Base-by-base conservation (phyloP, 2,888 invertebrate genomes). In the Cetonia aurata region DNA sequence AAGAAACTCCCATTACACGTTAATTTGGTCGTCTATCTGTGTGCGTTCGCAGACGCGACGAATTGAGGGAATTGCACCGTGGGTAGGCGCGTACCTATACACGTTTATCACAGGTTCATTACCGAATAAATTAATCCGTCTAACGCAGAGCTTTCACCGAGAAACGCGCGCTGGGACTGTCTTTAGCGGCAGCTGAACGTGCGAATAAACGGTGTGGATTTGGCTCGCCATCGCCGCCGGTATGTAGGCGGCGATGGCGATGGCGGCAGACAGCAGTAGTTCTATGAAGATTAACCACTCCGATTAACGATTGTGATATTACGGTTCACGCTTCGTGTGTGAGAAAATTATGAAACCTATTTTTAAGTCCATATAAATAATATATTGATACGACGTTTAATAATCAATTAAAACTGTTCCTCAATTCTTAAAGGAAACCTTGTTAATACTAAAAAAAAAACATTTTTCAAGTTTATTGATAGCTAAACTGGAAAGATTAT, bases 301-400 rank as follows among this genome's bases (percentile, higher is more conserved):
- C 46, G 60, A 46, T 56, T 10, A 60, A 60, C 60, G 46, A 13
- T 10, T 4, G 46, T 31, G 48, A 60, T 60, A 60, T 60, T 31
- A 48, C 33, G 9, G 31, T 44, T 44, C 15, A 46, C 48, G 6
- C 31, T 56, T n/a, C 33, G 19, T 52, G 10, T 19, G 25, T 52
- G 9, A 52, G 8, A 37, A 37, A 37, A 37, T 37, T 37, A 37
- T 10, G 6, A 37, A 33, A n/a, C n/a, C n/a, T n/a, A n/a, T n/a
- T n/a, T 25, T 25, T 25, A 25, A 4, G 25, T 4, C 1, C n/a
- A n/a, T n/a, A n/a, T n/a, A n/a, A n/a, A n/a, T n/a, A n/a, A n/a
- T n/a, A n/a, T n/a, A n/a, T n/a, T n/a, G n/a, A n/a, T n/a, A n/a
- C n/a, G n/a, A n/a, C n/a, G n/a, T n/a, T n/a, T n/a, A n/a, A n/a